Conservation (phyloP, 1,140 invertebrate genomes). For the Aphaenogaster floridana region DNA sequence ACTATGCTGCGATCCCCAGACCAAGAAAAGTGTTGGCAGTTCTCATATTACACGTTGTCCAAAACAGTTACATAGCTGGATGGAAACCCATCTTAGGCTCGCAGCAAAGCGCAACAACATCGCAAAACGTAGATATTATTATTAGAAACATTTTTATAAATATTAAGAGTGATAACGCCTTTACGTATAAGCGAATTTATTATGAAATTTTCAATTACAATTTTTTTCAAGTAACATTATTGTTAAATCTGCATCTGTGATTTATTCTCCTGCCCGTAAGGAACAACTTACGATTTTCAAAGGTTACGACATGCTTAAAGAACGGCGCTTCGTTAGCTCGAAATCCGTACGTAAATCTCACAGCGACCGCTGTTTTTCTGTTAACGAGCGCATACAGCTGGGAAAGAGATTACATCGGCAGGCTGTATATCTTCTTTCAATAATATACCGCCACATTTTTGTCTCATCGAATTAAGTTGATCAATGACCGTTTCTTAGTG, state of each 20-base stretch:
- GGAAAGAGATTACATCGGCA: constrained; percentile 54
- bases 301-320: constrained; percentile 44
- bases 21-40: no score
- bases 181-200: not conserved
- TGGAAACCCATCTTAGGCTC: no score
- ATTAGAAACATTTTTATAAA: not conserved
- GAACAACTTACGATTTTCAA: constrained; percentile 57
- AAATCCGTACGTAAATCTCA: constrained; percentile 64
- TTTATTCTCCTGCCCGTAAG: constrained; percentile 24
- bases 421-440: constrained; percentile 55
- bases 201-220: not conserved
- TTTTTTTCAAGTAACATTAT: not conserved
- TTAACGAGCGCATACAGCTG: constrained; percentile 59
- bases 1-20: no score
- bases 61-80: no score
- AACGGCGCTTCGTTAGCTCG: constrained; percentile 62
- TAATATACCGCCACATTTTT: constrained; percentile 50
- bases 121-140: not conserved
- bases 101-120: no score
- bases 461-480: constrained; percentile 37
- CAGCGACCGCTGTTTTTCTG: constrained; percentile 53
- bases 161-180: not conserved
- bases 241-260: constrained; percentile 1
- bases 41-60: no score
- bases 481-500: not conserved